phyloP scores from a whole-genome alignment of 2,888 invertebrate genomes.

The Thelaira solivaga region DNA sequence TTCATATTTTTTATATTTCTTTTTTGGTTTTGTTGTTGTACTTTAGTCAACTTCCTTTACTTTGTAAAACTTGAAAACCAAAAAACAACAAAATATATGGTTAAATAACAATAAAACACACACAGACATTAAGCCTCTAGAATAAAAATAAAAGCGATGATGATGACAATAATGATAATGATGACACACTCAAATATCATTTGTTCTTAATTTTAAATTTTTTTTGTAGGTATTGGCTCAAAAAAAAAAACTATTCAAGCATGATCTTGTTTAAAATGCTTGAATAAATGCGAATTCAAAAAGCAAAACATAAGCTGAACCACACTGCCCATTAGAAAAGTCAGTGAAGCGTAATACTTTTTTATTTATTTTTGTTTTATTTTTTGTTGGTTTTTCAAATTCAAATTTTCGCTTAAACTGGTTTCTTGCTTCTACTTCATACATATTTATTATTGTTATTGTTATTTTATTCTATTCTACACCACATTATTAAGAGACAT shows the following conservation, averaged over 20 bases:
- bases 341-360: slow-evolving; percentile 56
- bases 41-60: slow-evolving; percentile 37
- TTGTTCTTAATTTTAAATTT: slow-evolving; percentile 30
- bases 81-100: slow-evolving; percentile 23
- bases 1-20: slow-evolving; percentile 30
- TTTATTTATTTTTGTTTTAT: too few species aligned
- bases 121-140: slow-evolving; percentile 9
- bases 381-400: too few species aligned
- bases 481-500: slow-evolving; percentile 18
- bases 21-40: too few species aligned
- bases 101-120: slow-evolving; percentile 19
- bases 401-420: slow-evolving; percentile 52
- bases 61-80: slow-evolving; percentile 30
- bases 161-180: slow-evolving; percentile 50
- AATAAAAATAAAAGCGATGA: slow-evolving; percentile 22
- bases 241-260: slow-evolving; percentile 25
- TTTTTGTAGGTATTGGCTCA: slow-evolving; percentile 21
- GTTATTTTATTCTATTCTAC: slow-evolving; percentile 19
- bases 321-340: slow-evolving; percentile 53
- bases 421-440: slow-evolving; percentile 22
- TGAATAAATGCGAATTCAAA: slow-evolving; percentile 35
- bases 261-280: slow-evolving; percentile 37
- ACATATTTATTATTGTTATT: background rate
- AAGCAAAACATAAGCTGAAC: slow-evolving; percentile 41
- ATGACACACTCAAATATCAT: slow-evolving; percentile 60